phyloP scores from a whole-genome alignment of 2,888 invertebrate species.

The Napeogenes sylphis region DNA sequence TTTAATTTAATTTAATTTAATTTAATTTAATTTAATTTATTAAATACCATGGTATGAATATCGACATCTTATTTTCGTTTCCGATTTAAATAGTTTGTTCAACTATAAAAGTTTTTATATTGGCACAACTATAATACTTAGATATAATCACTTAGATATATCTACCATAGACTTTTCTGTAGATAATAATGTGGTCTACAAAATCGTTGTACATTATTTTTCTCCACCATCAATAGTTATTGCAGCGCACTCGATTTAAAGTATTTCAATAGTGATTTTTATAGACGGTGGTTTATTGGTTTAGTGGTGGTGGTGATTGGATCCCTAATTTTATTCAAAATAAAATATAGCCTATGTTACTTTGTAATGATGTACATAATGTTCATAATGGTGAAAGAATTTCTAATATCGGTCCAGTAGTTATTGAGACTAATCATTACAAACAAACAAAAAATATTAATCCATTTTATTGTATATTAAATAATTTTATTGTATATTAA shows the following conservation, averaged over 20 bases:
- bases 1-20: too few relatives aligned
- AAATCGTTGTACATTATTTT: background rate
- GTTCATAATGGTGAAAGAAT: background rate
- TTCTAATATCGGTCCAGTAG: background rate
- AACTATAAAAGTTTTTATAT: too few relatives aligned
- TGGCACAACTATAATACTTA: background rate
- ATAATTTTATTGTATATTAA: too few relatives aligned
- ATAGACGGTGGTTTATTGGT: background rate
- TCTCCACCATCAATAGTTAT: background rate
- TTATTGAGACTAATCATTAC: background rate
- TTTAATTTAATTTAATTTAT: too few relatives aligned
- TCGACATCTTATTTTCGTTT: too few relatives aligned
- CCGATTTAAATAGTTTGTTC: too few relatives aligned
- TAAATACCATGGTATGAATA: too few relatives aligned
- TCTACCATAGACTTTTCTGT: background rate
- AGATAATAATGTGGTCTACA: background rate
- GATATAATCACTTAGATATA: background rate
- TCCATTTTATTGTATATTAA: too few relatives aligned
- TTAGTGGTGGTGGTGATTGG: background rate
- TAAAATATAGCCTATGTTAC: background rate
- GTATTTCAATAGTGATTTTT: slow-evolving; percentile 1
- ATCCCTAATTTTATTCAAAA: background rate
- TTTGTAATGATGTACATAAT: background rate
- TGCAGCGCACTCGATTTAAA: background rate
- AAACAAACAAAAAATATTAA: background rate